Evolutionary conservation across 2,888 invertebrate species (phyloP).

Genomic region (Apoderus coryli): DNA sequence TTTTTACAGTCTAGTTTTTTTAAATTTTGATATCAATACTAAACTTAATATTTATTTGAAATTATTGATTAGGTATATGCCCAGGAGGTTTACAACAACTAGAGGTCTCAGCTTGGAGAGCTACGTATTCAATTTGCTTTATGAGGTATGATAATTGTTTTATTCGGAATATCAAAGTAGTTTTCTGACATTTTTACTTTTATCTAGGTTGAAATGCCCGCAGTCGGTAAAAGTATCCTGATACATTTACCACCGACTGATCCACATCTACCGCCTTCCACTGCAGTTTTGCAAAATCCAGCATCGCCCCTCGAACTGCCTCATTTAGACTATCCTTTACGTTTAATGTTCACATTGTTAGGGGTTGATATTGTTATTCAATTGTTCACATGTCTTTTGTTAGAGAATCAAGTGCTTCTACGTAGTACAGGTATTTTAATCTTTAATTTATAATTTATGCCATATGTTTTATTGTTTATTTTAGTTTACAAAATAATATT

Average conservation of each 20-base stretch:
- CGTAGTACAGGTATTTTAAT: conserved; percentile 71
- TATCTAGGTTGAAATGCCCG: conserved; percentile 46
- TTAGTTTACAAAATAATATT: conserved; percentile 9
- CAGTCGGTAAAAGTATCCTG: conserved; percentile 75
- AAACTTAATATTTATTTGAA: too few species aligned
- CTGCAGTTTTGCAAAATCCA: conserved; percentile 62
- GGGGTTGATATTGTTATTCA: conserved; percentile 88
- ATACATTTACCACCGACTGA: conserved; percentile 57
- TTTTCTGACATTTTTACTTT: conserved; percentile 1
- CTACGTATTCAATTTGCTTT: conserved; percentile 87
- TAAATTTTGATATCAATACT: too few species aligned
- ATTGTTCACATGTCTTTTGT: conserved; percentile 83
- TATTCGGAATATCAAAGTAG: background rate
- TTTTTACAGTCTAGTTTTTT: too few species aligned
- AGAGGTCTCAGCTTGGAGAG: conserved; percentile 68
- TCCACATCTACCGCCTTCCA: conserved; percentile 50
- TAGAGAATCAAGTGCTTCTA: conserved; percentile 93
- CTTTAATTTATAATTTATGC: background rate
- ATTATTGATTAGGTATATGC: too few species aligned
- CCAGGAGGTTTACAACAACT: conserved; percentile 55
- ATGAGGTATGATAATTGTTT: conserved; percentile 51
- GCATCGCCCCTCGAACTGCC: conserved; percentile 74
- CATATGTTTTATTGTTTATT: too few species aligned
- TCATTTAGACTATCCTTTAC: conserved; percentile 82
- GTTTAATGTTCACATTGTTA: conserved; percentile 74